Evolutionary conservation across 2,888 invertebrate genomes (phyloP).

Genomic region (Epirrita christyi): DNA sequence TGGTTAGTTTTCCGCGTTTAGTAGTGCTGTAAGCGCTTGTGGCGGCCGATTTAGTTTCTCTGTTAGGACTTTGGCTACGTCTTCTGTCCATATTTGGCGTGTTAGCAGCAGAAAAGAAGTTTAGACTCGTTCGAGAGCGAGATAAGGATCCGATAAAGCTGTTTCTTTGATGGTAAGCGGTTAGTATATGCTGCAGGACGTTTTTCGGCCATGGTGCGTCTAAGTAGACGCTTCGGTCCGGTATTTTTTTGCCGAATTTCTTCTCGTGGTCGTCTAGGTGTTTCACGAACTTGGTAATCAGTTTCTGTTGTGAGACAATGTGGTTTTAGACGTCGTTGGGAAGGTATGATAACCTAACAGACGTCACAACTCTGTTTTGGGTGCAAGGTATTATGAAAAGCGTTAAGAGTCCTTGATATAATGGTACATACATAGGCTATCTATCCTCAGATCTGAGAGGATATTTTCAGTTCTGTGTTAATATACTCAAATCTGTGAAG

Average conservation of each 20-base stretch:
- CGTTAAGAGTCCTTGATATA: neutral
- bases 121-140: slow-evolving; percentile 83
- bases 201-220: slow-evolving; percentile 77
- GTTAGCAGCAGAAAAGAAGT: slow-evolving; percentile 63
- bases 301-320: slow-evolving; percentile 61
- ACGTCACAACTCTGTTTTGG: slow-evolving; percentile 11
- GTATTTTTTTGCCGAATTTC: slow-evolving; percentile 70
- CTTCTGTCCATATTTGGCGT: slow-evolving; percentile 66
- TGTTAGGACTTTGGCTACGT: slow-evolving; percentile 64
- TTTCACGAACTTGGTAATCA: slow-evolving; percentile 64
- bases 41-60: slow-evolving; percentile 59
- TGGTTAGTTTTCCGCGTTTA: slow-evolving; percentile 60
- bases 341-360: neutral
- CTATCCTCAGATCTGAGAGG: too few relatives aligned
- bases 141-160: slow-evolving; percentile 83
- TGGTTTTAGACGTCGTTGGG: slow-evolving; percentile 3
- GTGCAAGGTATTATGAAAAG: neutral
- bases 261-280: slow-evolving; percentile 77
- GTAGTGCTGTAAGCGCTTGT: slow-evolving; percentile 58
- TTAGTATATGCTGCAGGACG: slow-evolving; percentile 70
- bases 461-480: too few relatives aligned
- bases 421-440: neutral
- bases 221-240: slow-evolving; percentile 60
- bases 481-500: too few relatives aligned
- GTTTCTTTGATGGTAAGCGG: slow-evolving; percentile 67